These are phyloP conservation scores for Clarias magur DNA, from an alignment of 2,113 vertebrate genomes.

Conservation along the genomic window DNA sequence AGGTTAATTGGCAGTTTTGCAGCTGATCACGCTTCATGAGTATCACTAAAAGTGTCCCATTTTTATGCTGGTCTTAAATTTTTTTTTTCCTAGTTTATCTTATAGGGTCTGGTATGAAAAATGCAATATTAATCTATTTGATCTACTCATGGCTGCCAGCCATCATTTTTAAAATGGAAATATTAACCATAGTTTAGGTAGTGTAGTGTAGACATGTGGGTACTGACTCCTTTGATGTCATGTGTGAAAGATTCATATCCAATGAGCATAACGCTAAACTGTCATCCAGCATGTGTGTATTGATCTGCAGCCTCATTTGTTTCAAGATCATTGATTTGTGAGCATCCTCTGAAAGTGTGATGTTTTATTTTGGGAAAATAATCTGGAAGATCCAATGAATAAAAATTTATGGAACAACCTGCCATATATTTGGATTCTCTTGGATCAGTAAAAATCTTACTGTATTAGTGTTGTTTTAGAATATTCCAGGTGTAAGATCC, in stretches of 20 bases:
- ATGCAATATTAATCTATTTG: not conserved
- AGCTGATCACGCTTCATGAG: not conserved
- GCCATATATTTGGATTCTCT: not conserved
- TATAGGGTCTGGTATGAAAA: not conserved
- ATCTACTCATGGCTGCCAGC: not conserved
- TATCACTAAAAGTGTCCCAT: not conserved
- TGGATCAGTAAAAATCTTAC: no score
- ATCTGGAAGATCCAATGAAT: not conserved
- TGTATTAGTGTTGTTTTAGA: not conserved
- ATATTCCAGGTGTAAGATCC: not conserved
- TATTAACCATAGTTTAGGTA: not conserved
- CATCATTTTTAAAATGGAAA: not conserved
- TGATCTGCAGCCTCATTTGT: not conserved
- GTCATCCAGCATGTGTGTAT: not conserved
- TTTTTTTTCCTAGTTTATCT: not conserved
- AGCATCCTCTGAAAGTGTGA: not conserved
- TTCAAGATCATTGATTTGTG: not conserved
- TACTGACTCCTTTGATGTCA: not conserved
- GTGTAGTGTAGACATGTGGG: not conserved
- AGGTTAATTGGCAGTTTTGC: not conserved
- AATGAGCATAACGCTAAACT: not conserved
- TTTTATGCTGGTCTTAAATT: not conserved
- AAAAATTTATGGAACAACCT: not conserved
- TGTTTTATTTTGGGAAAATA: not conserved
- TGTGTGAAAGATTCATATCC: constrained; percentile 1